Base-by-base conservation (phyloP, 2,888 invertebrate genomes). In the Acanthosepion esculentum region DNA sequence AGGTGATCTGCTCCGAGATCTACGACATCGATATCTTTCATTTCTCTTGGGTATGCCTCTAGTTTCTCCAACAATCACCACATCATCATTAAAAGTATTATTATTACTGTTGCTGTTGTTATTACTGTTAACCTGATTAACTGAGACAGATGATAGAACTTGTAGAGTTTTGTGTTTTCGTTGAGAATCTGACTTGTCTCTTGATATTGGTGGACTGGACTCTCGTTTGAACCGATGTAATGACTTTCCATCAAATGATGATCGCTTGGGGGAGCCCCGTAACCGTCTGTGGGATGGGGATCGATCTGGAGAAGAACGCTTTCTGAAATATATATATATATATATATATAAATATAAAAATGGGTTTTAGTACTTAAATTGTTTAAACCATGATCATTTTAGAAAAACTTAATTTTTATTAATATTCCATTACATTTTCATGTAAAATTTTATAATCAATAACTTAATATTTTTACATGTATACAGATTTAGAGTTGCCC, bases 1-100 rank as follows among this genome's bases (percentile, higher is more conserved):
- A 7, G 12, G 94, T 20, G 94, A 94, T 94, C 94, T 94, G 55
- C 59, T 94, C 64, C 94, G 50, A 55, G 94, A 94, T 55, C 94
- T 94, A 6, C 94, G 94, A 33, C 20, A 48, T 6, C 94, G 94
- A 18, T 64, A 94, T 55, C 59, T 33, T 48, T 94, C 94, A 29
- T 33, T n/a, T 18, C 93, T 48, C 26, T 93, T 93, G 20, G 50
- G 29, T 6, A 50, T 18, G 18, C 93, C 93, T 26, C 93, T 93
- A 10, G 50, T 93, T n/a, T 93, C 93, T n/a, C 93, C 53, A 29
- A 93, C 93, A 12, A 93, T 93, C 50, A 93, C 29, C 48, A 93
- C 93, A 29, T 93, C 93, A 29, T 93, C 93, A 29, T 93, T 53
- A 93, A 15, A 48, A 26, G 6, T 92, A 26, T 93, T 93, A 18